These are phyloP conservation scores for Amblyopsis hoosieri DNA, from an alignment of 2,797 vertebrate genomes.

Conservation along the genomic window DNA sequence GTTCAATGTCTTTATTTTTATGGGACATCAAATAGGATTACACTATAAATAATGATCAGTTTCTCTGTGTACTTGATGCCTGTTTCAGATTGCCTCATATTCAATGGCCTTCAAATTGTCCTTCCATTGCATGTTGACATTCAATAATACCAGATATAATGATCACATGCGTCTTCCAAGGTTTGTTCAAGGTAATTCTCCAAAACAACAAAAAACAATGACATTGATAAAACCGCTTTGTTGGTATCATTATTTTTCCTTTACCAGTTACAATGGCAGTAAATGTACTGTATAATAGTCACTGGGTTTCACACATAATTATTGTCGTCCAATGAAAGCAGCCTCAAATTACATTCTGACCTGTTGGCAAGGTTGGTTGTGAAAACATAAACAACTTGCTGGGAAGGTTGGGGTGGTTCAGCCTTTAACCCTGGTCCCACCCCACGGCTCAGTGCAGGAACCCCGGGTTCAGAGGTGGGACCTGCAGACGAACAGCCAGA, in stretches of 20 bases:
- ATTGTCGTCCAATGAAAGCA: background rate
- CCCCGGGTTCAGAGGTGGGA: conserved; percentile 75
- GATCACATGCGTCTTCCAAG: too few relatives aligned
- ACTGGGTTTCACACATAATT: background rate
- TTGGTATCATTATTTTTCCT: too few relatives aligned
- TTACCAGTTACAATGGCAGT: background rate
- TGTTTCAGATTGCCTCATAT: too few relatives aligned
- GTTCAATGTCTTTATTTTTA: background rate
- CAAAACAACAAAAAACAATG: background rate
- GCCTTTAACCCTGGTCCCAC: conserved; percentile 63
- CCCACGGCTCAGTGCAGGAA: conserved; percentile 77
- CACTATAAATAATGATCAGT: too few relatives aligned
- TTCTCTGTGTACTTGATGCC: too few relatives aligned
- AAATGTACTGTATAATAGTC: background rate
- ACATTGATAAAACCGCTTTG: background rate
- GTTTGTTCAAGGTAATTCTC: too few relatives aligned
- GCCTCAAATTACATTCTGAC: conserved; percentile 69
- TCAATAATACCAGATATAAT: too few relatives aligned
- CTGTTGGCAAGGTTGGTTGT: conserved; percentile 96
- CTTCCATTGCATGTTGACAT: too few relatives aligned
- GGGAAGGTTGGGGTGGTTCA: conserved; percentile 77
- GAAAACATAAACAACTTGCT: conserved; percentile 95
- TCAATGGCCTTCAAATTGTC: too few relatives aligned
- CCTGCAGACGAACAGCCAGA: conserved; percentile 81
- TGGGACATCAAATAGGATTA: background rate